A percentile compares a stretch with the other conserved stretches of the same genome.
Evolutionary conservation across 2,113 vertebrate genomes (phyloP).

Genomic region (Crotalus horridus): DNA sequence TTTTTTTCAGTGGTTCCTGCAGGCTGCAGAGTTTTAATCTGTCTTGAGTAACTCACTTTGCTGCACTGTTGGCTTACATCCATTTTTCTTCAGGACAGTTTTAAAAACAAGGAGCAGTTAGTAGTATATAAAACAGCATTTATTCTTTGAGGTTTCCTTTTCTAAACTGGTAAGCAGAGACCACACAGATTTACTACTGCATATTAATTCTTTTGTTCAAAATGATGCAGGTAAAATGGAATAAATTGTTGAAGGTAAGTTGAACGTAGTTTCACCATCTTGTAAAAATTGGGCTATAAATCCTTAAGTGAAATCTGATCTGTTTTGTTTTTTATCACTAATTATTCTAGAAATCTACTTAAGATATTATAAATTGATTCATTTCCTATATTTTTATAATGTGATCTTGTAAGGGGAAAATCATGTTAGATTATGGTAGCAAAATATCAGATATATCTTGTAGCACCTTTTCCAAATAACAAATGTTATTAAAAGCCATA

Average conservation of each 20-base stretch:
- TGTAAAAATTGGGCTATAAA: not conserved
- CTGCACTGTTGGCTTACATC: conserved; percentile 4
- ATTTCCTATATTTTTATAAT: not conserved
- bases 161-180: not conserved
- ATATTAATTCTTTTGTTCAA: not conserved
- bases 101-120: not conserved
- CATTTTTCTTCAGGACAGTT: not conserved
- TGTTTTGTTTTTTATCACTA: not conserved
- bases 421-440: not conserved
- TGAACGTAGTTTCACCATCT: not conserved
- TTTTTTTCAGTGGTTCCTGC: conserved; percentile 9
- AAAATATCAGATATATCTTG: not conserved
- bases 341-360: not conserved
- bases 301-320: not conserved
- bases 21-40: conserved; percentile 1
- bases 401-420: not conserved
- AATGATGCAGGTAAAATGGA: not conserved
- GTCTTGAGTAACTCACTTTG: conserved; percentile 32
- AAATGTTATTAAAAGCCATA: not conserved
- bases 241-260: not conserved
- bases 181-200: not conserved
- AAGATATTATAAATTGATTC: not conserved
- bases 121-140: conserved; percentile 7
- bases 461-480: not conserved
- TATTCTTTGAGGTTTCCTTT: not conserved